Evolutionary conservation across 92 coral and sea anemone genomes (phyloP).

Genomic region (Blastomussa wellsi): DNA sequence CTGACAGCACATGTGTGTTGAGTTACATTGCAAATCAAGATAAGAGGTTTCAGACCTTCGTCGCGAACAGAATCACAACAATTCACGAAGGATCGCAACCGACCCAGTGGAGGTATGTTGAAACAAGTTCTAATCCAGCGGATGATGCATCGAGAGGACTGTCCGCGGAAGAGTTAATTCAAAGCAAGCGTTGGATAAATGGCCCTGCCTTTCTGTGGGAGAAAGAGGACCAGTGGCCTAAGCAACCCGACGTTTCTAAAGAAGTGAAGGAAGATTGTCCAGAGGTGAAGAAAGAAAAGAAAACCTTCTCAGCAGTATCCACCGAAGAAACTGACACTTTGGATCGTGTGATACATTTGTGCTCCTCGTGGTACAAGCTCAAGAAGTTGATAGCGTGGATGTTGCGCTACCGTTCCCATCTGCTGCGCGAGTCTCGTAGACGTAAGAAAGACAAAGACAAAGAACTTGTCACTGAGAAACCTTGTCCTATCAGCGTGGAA

Average conservation of each 20-base stretch:
- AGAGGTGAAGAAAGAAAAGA: slow-evolving; percentile 48
- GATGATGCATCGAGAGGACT: slow-evolving; percentile 27
- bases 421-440: slow-evolving; percentile 26
- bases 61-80: slow-evolving; percentile 9
- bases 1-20: slow-evolving; percentile 13
- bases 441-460: slow-evolving; percentile 22
- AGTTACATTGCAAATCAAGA: neutral
- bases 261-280: slow-evolving; percentile 34
- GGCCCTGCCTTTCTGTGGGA: slow-evolving; percentile 17
- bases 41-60: slow-evolving; percentile 16
- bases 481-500: too few species aligned
- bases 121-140: slow-evolving; percentile 14
- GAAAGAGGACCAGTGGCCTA: too few species aligned
- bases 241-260: too few species aligned
- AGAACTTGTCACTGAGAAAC: slow-evolving; percentile 12
- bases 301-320: neutral
- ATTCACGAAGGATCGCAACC: slow-evolving; percentile 7
- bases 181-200: neutral
- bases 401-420: too few species aligned
- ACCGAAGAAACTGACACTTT: neutral
- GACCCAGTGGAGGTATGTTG: slow-evolving; percentile 19
- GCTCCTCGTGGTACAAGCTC: slow-evolving; percentile 58
- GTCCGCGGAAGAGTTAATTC: neutral
- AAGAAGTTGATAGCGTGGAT: slow-evolving; percentile 29
- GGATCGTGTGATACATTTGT: slow-evolving; percentile 38